Base-by-base conservation (phyloP, 2,113 vertebrate genomes). In the Girardinichthys multiradiatus region DNA sequence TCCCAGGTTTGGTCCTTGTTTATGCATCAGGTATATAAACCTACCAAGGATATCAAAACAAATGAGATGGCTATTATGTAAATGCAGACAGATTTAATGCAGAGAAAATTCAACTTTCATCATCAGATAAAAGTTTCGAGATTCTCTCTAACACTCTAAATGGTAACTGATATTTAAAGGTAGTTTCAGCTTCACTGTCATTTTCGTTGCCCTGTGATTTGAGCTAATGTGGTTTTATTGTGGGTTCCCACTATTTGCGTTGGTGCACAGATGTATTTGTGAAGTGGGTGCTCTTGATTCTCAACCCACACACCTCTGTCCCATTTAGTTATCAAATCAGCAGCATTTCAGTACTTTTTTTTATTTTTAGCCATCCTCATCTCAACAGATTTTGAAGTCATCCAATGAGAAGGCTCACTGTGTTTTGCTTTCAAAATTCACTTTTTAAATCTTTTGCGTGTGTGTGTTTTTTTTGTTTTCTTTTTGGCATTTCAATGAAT, bases 401-500 rank as follows among this genome's bases (percentile, higher is more conserved):
- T 29, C 31, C 13, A 31, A 19, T 45, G 12, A 10, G 58, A 28
- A 14, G 15, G 57, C 35, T 13, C n/a, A 21, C 3, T 4, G 11
- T 45, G 17, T 45, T 45, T 45, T 45, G 17, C 17, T 19, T 45
- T 45, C 17, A 45, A 17, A 19, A 6, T 19, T 14, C 17, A 17
- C 42, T 45, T 19, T 45, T 45, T 45, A 5, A 45, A 45, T 19
- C 17, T 17, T 45, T 17, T 45, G 4, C 1, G 4, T 45, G 5
- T 45, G n/a, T 24, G 8, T 39, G 27, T 51, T 21, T 28, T 24
- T 21, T 14, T 29, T 30, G n/a, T n/a, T n/a, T 42, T 26, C 11
- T 21, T 28, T 72, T 33, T 33, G 42, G 42, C 37, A 61, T 29
- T 61, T 10, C 27, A 45, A 54, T 54, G 62, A 62, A 30, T 71